Percentiles rank a stretch among this genome's conserved stretches.
These are phyloP conservation scores for Proales similis DNA, from an alignment of 1,140 invertebrate species.

Conservation along the genomic window DNA sequence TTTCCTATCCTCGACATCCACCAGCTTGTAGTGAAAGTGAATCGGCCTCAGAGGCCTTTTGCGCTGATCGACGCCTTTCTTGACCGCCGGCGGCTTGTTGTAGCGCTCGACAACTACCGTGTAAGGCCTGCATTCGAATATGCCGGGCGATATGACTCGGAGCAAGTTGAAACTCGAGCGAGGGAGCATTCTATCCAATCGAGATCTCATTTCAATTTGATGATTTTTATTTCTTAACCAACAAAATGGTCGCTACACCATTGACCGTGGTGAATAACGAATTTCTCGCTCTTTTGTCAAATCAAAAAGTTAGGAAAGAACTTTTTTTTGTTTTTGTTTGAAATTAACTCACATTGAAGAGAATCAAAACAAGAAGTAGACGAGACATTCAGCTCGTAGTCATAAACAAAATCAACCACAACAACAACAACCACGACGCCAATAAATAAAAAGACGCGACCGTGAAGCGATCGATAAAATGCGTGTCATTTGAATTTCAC, in stretches of 20 bases:
- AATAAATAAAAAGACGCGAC: slow-evolving; percentile 15
- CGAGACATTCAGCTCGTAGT: too few species aligned
- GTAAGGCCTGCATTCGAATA: slow-evolving; percentile 19
- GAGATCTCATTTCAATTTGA: too few species aligned
- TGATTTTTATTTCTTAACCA: too few species aligned
- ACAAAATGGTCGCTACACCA: too few species aligned
- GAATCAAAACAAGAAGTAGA: too few species aligned
- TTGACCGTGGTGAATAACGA: too few species aligned
- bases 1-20: slow-evolving; percentile 1
- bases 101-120: slow-evolving; percentile 30
- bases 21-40: slow-evolving; percentile 30
- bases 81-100: neutral
- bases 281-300: too few species aligned
- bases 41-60: slow-evolving; percentile 11
- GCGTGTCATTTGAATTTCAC: too few species aligned
- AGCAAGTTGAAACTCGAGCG: too few species aligned
- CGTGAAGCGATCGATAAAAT: slow-evolving; percentile 20
- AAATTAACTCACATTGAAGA: neutral
- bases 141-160: neutral
- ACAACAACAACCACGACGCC: slow-evolving; percentile 2
- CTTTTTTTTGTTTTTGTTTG: neutral
- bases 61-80: neutral
- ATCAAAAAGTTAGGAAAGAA: too few species aligned
- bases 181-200: too few species aligned
- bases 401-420: neutral